Percentiles rank a stretch among this genome's conserved stretches.
These are phyloP conservation scores for Elysia chlorotica DNA, from an alignment of 1,140 invertebrate species.

Conservation along the genomic window DNA sequence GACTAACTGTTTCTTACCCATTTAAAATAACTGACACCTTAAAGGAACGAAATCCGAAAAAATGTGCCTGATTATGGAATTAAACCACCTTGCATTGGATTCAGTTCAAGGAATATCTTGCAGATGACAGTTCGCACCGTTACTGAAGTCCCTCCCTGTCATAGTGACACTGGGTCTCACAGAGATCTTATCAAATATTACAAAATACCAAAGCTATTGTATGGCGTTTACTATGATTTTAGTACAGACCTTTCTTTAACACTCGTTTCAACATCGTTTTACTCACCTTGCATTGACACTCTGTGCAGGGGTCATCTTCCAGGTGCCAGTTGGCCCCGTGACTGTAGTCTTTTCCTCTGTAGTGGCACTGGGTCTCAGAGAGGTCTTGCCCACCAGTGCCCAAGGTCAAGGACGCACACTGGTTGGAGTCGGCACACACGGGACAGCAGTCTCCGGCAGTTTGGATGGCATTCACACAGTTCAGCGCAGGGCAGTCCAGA, in stretches of 20 bases:
- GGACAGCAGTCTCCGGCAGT: constrained; percentile 70
- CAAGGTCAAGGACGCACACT: constrained; percentile 43
- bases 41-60: no score
- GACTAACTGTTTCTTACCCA: no score
- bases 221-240: no score
- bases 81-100: constrained; percentile 83
- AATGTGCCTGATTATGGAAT: no score
- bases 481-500: constrained; percentile 77
- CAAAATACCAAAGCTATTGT: no score
- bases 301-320: constrained; percentile 72
- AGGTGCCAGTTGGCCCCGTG: constrained; percentile 42
- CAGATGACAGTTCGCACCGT: constrained; percentile 41
- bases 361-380: constrained; percentile 33
- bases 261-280: no score
- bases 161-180: no score
- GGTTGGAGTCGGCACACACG: constrained; percentile 71
- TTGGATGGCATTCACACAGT: constrained; percentile 72
- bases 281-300: constrained; percentile 78
- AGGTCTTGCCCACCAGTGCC: constrained; percentile 35
- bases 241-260: no score
- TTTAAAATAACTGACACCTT: no score
- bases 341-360: constrained; percentile 33
- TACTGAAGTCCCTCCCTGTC: constrained; percentile 33
- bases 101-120: constrained; percentile 72
- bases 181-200: no score